phyloP scores from a whole-genome alignment of 2,113 vertebrate species.

The Eolophus roseicapilla region DNA sequence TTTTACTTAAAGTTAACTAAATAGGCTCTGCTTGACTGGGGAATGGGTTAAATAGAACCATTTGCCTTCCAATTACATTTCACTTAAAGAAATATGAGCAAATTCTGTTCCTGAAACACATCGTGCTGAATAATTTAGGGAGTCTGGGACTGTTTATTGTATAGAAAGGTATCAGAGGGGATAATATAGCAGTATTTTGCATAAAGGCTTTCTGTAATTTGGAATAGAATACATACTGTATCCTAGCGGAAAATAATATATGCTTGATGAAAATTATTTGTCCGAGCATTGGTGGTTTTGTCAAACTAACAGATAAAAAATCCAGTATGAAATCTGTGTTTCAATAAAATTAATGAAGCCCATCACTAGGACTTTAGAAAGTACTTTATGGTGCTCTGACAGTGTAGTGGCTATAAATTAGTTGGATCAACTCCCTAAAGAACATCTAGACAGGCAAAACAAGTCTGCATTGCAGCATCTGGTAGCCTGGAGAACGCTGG shows the following conservation, averaged over 20 bases:
- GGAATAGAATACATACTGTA: not conserved
- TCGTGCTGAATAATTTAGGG: slow-evolving; percentile 20
- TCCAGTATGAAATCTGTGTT: not conserved
- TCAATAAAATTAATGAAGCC: not conserved
- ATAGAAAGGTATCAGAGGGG: not conserved
- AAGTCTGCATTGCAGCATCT: not conserved
- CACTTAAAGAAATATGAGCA: not conserved
- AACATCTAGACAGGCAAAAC: not conserved
- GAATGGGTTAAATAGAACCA: not conserved
- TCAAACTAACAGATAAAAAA: not conserved
- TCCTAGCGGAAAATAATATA: not conserved
- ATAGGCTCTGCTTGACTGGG: not conserved
- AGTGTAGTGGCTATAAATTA: not conserved
- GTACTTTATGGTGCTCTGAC: not conserved
- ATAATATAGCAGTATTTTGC: not conserved
- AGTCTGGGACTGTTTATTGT: not conserved
- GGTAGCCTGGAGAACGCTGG: not conserved
- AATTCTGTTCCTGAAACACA: slow-evolving; percentile 5
- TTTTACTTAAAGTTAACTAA: not conserved
- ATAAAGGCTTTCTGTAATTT: not conserved
- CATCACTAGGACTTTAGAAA: not conserved
- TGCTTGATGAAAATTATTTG: not conserved
- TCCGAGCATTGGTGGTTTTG: not conserved
- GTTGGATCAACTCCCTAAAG: not conserved
- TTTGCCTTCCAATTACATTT: not conserved